phyloP scores from a whole-genome alignment of 2,113 vertebrate genomes.

The Cercopithecus mona region DNA sequence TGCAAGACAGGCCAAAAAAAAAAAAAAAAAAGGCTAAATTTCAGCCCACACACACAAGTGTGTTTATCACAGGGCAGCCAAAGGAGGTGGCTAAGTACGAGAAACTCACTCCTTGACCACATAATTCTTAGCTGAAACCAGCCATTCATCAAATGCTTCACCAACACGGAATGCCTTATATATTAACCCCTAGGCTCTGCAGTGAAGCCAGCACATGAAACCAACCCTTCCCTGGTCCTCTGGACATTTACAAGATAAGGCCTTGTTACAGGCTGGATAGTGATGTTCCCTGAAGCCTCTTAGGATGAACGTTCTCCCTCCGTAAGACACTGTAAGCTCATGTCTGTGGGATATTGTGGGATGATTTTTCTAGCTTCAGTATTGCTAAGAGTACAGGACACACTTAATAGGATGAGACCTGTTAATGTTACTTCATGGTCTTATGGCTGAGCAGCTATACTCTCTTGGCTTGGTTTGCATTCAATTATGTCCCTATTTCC shows the following conservation, averaged over 20 bases:
- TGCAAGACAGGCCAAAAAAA: not conserved
- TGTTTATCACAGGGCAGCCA: not conserved
- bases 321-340: not conserved
- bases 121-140: not conserved
- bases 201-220: not conserved
- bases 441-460: not conserved
- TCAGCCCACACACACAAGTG: not conserved
- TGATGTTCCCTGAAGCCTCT: not conserved
- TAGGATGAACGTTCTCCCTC: not conserved
- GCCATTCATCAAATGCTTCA: not conserved
- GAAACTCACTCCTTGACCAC: not conserved
- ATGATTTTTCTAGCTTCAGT: not conserved
- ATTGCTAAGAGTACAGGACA: not conserved
- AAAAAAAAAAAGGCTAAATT: not conserved
- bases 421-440: not conserved
- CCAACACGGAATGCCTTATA: not conserved
- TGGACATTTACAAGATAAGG: constrained; percentile 53
- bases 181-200: not conserved
- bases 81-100: not conserved
- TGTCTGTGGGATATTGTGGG: not conserved
- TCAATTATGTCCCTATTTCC: not conserved
- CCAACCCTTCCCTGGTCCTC: constrained; percentile 7
- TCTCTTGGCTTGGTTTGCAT: not conserved
- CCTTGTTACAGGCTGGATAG: not conserved
- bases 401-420: not conserved